phyloP scores from a whole-genome alignment of 2,797 vertebrate species.

The Phaenicophaeus curvirostris region DNA sequence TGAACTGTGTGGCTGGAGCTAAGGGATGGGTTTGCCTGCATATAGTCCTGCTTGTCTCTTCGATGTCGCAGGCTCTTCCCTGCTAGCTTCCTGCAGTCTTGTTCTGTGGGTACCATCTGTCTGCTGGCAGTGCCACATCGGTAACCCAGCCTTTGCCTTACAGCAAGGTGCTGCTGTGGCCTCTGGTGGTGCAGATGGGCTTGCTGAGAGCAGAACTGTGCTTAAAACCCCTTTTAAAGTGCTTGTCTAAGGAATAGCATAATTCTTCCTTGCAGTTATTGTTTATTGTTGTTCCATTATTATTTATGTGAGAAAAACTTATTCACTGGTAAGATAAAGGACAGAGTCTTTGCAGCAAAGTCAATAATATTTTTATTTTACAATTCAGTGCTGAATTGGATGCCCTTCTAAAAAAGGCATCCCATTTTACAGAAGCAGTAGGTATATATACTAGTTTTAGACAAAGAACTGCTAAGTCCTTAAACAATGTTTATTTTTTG shows the following conservation, averaged over 20 bases:
- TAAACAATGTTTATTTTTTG: too few relatives aligned
- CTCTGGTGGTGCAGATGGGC: fast-evolving
- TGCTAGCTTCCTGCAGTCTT: not conserved
- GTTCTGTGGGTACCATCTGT: fast-evolving
- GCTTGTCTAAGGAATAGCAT: not conserved
- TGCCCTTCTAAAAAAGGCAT: too few relatives aligned
- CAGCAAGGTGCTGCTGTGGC: not conserved
- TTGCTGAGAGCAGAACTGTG: fast-evolving
- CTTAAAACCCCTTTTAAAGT: not conserved
- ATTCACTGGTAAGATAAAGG: too few relatives aligned
- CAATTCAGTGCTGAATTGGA: too few relatives aligned
- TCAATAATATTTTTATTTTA: too few relatives aligned
- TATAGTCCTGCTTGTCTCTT: too few relatives aligned
- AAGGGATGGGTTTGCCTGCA: not conserved
- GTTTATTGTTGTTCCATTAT: not conserved
- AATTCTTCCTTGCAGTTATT: not conserved
- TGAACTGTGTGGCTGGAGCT: not conserved
- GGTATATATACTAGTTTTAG: too few relatives aligned
- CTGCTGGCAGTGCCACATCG: fast-evolving
- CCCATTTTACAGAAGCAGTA: too few relatives aligned
- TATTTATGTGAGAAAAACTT: not conserved
- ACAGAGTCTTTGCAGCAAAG: too few relatives aligned
- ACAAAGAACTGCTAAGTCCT: too few relatives aligned
- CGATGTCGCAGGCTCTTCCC: not conserved
- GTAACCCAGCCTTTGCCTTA: not conserved